Evolutionary conservation across 2,888 invertebrate species (phyloP).

Genomic region (Apantesis nais): DNA sequence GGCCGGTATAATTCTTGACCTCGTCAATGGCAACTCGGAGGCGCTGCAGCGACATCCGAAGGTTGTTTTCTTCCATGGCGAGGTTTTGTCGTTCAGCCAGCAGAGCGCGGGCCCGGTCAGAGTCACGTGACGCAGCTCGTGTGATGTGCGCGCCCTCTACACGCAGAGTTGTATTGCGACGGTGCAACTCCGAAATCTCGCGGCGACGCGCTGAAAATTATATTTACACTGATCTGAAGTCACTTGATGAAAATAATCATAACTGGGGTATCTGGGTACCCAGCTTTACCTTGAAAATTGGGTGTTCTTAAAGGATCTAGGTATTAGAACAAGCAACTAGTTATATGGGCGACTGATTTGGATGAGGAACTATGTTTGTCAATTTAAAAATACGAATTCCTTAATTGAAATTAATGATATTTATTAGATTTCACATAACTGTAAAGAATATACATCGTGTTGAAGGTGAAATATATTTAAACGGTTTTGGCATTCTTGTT

Average conservation of each 20-base stretch:
- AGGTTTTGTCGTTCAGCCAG: conserved; percentile 69
- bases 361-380: too few relatives aligned
- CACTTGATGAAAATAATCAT: background rate
- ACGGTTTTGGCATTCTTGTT: too few relatives aligned
- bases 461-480: too few relatives aligned
- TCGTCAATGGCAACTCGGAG: conserved; percentile 60
- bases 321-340: too few relatives aligned
- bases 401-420: too few relatives aligned
- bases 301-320: too few relatives aligned
- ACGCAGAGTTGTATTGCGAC: conserved; percentile 76
- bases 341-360: too few relatives aligned
- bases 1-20: conserved; percentile 15
- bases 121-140: conserved; percentile 72
- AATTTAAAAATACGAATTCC: too few relatives aligned
- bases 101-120: conserved; percentile 70
- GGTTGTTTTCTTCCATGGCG: conserved; percentile 61
- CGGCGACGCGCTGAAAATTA: conserved; percentile 77
- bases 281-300: too few relatives aligned
- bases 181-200: conserved; percentile 76
- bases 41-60: conserved; percentile 58
- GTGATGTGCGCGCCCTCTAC: conserved; percentile 81
- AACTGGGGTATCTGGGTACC: background rate
- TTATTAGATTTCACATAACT: too few relatives aligned
- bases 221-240: background rate
- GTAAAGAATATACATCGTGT: too few relatives aligned